Base-by-base conservation (phyloP, 37 sponge, comb jelly and placozoan genomes). In the Axinella damicornis region DNA sequence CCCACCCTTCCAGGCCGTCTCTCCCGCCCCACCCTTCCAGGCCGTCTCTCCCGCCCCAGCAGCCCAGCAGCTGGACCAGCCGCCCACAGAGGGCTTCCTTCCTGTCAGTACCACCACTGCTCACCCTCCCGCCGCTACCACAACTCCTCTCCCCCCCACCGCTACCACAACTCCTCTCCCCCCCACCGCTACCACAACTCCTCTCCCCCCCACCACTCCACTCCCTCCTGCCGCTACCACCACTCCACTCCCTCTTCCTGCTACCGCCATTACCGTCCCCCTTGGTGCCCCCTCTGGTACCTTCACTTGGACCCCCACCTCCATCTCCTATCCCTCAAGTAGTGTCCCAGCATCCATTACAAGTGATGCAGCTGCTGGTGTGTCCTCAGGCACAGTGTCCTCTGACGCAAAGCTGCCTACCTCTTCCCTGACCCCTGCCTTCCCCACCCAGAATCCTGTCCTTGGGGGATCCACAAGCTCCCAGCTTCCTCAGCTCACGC, bases 401-500 rank as follows among this genome's bases (percentile, higher is more conserved):
- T 21, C 6, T 24, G 57, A 31, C 24, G 21, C 46, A 24, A 17
- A 1, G 16, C 57, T 78, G 2, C 46, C 79, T 62, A 63, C 52
- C 1, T 62, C 65, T 32, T 18, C 27, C 79, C 32, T 65, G 12
- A 6, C 65, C 32, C 65, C 46, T 37, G 40, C 36, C 38, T 16
- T 38, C 30, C 28, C 69, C 69, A 68, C 20, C 20, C 34, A 14
- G 69, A 68, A 2, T 68, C 30, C 69, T 68, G 19, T 35, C 5
- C 28, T 31, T 2, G 19, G 20, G 34, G 28, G 20, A 5, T 32
- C 28, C 30, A 14, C 69, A 2, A 19, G 20, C 30, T 6, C 28
- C 35, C 69, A 69, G 58, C 81, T 66, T 28, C 80, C 65, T 31
- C 80, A 79, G 41, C 55, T 27, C 28, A 0, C 22, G 1, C 52